Percentiles rank a stretch among this genome's conserved stretches.
phyloP scores from a whole-genome alignment of 2,888 invertebrate genomes.

The Heliconius ethilla region DNA sequence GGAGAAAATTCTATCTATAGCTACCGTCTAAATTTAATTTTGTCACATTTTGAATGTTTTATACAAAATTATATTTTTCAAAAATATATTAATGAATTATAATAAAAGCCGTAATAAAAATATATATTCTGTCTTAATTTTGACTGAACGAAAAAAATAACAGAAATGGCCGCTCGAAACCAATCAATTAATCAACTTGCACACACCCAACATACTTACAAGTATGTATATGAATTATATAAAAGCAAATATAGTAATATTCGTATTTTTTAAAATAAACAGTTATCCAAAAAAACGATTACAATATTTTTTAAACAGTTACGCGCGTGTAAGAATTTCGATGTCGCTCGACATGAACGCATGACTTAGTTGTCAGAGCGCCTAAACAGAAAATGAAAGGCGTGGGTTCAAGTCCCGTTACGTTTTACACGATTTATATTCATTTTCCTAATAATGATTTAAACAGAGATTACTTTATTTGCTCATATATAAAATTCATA shows the following conservation, averaged over 20 bases:
- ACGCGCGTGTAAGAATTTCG: no score
- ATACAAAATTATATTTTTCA: not conserved
- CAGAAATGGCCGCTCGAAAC: not conserved
- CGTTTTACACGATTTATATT: no score
- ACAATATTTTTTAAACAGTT: no score
- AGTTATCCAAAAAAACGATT: no score
- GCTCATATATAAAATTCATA: slow-evolving; percentile 32
- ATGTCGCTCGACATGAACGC: no score
- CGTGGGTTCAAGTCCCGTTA: no score
- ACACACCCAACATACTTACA: slow-evolving; percentile 36
- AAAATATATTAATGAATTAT: not conserved
- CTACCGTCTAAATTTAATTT: not conserved
- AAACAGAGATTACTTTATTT: not conserved
- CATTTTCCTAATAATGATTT: no score
- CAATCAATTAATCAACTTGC: slow-evolving; percentile 1
- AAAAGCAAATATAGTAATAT: not conserved
- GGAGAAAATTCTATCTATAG: no score
- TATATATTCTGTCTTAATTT: not conserved
- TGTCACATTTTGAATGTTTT: not conserved
- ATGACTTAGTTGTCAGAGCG: no score
- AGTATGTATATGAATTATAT: no score
- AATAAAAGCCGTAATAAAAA: not conserved
- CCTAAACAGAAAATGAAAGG: no score
- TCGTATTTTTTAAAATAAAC: no score
- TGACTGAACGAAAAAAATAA: not conserved